phyloP scores from a whole-genome alignment of 2,113 vertebrate species.

The Drymodes brunneopygia region DNA sequence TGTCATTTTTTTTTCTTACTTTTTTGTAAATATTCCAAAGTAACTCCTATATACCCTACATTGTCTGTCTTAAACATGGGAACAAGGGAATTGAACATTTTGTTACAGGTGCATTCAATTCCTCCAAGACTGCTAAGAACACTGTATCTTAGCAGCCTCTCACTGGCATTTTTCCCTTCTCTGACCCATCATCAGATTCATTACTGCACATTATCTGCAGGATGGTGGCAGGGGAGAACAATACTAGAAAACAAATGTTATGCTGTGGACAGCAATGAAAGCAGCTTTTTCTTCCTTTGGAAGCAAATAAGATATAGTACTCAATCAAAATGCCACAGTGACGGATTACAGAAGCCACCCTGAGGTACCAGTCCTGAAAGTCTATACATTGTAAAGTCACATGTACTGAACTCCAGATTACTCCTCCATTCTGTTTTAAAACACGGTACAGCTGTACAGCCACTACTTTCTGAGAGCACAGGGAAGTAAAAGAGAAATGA shows the following conservation, averaged over 20 bases:
- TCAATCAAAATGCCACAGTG: not conserved
- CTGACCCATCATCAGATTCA: not conserved
- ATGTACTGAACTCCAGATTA: not conserved
- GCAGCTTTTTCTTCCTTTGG: not conserved
- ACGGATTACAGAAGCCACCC: not conserved
- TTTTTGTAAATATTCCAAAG: not conserved
- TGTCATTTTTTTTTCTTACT: too few relatives aligned
- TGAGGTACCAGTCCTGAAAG: not conserved
- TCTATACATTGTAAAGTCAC: not conserved
- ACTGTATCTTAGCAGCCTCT: not conserved
- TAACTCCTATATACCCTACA: not conserved
- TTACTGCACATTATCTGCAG: not conserved
- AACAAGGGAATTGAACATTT: not conserved
- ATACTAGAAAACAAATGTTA: not conserved
- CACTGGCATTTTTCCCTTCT: not conserved
- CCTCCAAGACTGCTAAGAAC: not conserved
- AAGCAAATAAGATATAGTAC: not conserved
- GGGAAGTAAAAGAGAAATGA: not conserved
- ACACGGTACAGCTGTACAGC: not conserved
- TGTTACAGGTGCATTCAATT: not conserved
- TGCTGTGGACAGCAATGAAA: not conserved
- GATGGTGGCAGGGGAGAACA: not conserved
- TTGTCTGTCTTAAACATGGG: not conserved
- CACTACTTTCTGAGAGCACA: not conserved
- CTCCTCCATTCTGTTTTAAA: not conserved